A percentile compares a stretch with the other conserved stretches of the same genome.
Conservation (phyloP, 2,797 vertebrate genomes). For the Ispidina picta region DNA sequence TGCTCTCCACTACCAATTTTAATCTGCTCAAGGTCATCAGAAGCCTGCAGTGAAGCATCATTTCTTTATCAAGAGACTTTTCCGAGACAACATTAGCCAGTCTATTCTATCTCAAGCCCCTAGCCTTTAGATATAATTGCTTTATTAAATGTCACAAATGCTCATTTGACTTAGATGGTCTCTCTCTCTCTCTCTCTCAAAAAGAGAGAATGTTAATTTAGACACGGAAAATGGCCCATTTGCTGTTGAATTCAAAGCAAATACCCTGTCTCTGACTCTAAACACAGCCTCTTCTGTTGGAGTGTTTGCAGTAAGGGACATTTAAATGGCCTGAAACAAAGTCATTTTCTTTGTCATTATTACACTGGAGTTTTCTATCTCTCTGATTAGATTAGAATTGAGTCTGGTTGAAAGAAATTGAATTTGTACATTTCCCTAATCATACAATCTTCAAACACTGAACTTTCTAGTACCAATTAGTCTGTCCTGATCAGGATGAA, state of each 20-base stretch:
- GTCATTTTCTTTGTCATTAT: constrained; percentile 62
- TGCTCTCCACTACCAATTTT: background rate
- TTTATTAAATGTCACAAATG: constrained; percentile 55
- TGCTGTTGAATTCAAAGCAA: constrained; percentile 53
- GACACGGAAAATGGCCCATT: constrained; percentile 40
- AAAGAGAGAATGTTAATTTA: constrained; percentile 40
- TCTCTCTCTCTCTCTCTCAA: constrained; percentile 30
- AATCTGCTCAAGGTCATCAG: constrained; percentile 32
- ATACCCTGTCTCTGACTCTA: constrained; percentile 10
- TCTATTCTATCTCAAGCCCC: background rate
- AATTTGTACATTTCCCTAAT: constrained; percentile 76
- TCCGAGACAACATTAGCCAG: background rate
- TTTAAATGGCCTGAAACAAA: constrained; percentile 61
- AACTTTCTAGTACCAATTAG: constrained; percentile 64
- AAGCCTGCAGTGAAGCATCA: background rate
- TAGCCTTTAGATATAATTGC: constrained; percentile 64
- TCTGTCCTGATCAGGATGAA: constrained; percentile 24
- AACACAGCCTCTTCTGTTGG: background rate
- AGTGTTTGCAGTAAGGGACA: constrained; percentile 47
- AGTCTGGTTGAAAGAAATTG: constrained; percentile 71
- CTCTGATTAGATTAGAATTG: constrained; percentile 76
- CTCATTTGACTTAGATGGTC: constrained; percentile 61
- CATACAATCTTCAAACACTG: constrained; percentile 70
- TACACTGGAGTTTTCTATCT: constrained; percentile 69
- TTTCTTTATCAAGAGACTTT: background rate